Evolutionary conservation across 2,888 invertebrate species (phyloP).

Genomic region (Papilio demoleus): DNA sequence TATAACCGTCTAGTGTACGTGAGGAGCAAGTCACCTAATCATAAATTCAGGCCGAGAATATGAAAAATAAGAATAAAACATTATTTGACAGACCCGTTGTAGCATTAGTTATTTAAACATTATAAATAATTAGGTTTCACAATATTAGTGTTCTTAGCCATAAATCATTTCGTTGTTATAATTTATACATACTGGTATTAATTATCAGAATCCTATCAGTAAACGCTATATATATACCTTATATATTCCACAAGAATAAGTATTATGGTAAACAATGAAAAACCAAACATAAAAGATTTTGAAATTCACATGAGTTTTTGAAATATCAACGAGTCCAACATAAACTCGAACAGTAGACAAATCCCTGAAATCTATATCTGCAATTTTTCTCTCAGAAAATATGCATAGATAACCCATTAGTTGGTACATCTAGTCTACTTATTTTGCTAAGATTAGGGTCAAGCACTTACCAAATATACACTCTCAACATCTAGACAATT

Average conservation of each 20-base stretch:
- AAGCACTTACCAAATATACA: background rate
- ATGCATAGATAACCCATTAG: background rate
- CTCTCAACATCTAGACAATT: too few species aligned
- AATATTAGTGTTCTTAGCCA: background rate
- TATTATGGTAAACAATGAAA: background rate
- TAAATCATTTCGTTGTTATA: background rate
- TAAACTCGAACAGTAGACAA: background rate
- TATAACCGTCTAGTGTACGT: slow-evolving; percentile 64
- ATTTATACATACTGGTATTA: background rate
- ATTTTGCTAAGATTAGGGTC: background rate
- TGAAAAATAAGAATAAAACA: slow-evolving; percentile 33
- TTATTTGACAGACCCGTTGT: slow-evolving; percentile 28
- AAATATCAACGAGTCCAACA: background rate
- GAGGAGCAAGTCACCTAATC: slow-evolving; percentile 61
- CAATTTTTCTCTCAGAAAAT: background rate
- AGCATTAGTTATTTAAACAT: background rate
- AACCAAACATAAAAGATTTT: background rate
- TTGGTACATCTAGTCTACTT: background rate
- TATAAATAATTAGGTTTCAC: background rate
- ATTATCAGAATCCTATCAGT: background rate
- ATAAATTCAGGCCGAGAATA: slow-evolving; percentile 60
- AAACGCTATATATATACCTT: too few species aligned
- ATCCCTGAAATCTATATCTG: background rate
- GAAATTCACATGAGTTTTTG: too few species aligned
- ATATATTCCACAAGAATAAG: background rate